These are phyloP conservation scores for Gryon sp. DNA, from an alignment of 1,140 invertebrate genomes.

Conservation along the genomic window DNA sequence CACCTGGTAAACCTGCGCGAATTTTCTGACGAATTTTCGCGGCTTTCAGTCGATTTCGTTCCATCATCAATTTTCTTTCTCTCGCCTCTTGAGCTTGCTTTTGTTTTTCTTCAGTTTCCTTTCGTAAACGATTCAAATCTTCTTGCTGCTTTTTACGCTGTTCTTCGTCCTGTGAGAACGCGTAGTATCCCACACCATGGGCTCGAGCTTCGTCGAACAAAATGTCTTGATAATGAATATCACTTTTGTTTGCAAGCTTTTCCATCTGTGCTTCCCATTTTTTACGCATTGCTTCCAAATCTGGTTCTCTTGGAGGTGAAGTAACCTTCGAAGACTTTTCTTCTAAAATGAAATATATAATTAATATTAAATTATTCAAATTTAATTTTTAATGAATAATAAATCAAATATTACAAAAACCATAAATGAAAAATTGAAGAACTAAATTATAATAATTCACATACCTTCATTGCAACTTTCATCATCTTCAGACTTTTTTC, in stretches of 20 bases:
- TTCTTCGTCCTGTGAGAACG: slow-evolving; percentile 91
- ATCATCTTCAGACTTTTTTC: slow-evolving; percentile 23
- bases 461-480: slow-evolving; percentile 34
- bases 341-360: slow-evolving; percentile 3
- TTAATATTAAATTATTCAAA: background rate
- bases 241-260: slow-evolving; percentile 80
- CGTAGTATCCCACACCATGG: slow-evolving; percentile 94
- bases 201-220: slow-evolving; percentile 92
- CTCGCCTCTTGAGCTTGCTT: slow-evolving; percentile 83
- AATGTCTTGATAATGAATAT: slow-evolving; percentile 94
- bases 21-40: slow-evolving; percentile 88
- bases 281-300: slow-evolving; percentile 78
- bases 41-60: slow-evolving; percentile 87
- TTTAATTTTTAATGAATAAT: background rate
- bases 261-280: slow-evolving; percentile 84
- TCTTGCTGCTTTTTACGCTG: slow-evolving; percentile 88
- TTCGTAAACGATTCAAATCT: slow-evolving; percentile 84
- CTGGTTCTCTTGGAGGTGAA: slow-evolving; percentile 65
- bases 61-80: slow-evolving; percentile 84
- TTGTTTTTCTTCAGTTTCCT: slow-evolving; percentile 86
- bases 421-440: too few relatives aligned
- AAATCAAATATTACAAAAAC: too few relatives aligned
- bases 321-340: background rate
- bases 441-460: slow-evolving; percentile 3
- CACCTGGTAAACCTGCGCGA: slow-evolving; percentile 86